These are phyloP conservation scores for Heliothis virescens DNA, from an alignment of 1,140 invertebrate genomes.

Conservation along the genomic window DNA sequence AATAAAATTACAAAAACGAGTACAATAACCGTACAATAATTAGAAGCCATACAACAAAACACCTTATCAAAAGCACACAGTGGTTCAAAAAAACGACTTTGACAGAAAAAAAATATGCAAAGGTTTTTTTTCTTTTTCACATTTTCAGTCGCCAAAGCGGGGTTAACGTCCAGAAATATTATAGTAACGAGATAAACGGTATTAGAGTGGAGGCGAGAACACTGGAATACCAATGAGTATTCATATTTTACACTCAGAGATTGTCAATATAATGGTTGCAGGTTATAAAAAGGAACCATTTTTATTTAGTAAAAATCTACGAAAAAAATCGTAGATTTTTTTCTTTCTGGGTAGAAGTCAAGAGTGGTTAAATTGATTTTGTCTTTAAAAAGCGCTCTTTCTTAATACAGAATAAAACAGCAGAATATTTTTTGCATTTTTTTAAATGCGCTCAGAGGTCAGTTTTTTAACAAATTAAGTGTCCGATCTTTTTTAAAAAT, in stretches of 20 bases:
- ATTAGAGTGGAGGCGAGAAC: constrained; percentile 16
- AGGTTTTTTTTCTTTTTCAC: constrained; percentile 7
- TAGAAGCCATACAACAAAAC: background rate
- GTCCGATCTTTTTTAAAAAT: no score
- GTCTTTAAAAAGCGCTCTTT: no score
- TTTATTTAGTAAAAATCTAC: constrained; percentile 1
- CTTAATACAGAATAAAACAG: no score
- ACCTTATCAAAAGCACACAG: constrained; percentile 32
- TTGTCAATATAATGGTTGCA: constrained; percentile 2
- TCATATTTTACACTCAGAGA: constrained; percentile 37
- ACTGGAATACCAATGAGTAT: constrained; percentile 41
- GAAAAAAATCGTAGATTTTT: no score
- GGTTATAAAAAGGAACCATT: background rate
- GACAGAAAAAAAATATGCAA: background rate
- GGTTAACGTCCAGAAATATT: constrained; percentile 39
- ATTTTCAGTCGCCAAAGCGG: constrained; percentile 25
- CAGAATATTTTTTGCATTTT: background rate
- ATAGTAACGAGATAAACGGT: constrained; percentile 43
- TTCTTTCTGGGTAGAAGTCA: no score
- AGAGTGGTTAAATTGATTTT: no score
- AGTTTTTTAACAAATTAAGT: no score
- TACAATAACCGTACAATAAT: no score
- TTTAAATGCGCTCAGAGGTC: background rate
- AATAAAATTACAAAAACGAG: no score
- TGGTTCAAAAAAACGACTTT: constrained; percentile 5